Percentiles rank a stretch among this genome's conserved stretches.
These are phyloP conservation scores for Halcyon chelicuti DNA, from an alignment of 2,797 vertebrate genomes.

Conservation along the genomic window DNA sequence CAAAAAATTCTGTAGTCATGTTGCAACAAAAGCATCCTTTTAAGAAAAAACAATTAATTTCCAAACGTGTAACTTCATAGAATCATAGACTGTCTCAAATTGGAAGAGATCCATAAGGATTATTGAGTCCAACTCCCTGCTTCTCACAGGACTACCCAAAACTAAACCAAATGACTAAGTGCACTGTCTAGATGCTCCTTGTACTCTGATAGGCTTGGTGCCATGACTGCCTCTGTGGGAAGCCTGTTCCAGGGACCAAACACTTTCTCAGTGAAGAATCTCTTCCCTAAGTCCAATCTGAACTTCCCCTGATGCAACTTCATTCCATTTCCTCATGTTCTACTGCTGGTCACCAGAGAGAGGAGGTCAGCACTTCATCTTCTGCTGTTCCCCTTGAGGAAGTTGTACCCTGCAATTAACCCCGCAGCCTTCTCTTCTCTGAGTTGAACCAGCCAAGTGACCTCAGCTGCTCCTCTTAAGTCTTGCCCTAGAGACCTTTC, in stretches of 20 bases:
- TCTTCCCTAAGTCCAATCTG: neutral
- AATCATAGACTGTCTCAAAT: neutral
- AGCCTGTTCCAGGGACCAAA: neutral
- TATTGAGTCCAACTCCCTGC: neutral
- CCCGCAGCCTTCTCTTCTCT: neutral
- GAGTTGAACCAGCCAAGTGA: neutral
- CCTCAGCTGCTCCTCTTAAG: neutral
- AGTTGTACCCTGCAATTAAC: neutral
- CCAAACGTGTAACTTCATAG: neutral
- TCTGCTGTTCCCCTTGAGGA: neutral
- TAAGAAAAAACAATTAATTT: neutral
- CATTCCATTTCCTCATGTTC: neutral
- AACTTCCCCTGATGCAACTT: neutral
- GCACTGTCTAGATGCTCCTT: rapidly evolving
- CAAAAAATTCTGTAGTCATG: neutral
- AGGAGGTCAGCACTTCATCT: neutral
- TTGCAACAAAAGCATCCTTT: neutral
- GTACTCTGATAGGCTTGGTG: neutral
- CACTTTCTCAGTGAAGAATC: neutral
- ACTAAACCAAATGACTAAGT: neutral
- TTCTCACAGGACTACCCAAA: neutral
- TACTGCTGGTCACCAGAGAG: neutral
- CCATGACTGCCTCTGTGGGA: too few relatives aligned
- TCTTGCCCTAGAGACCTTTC: neutral
- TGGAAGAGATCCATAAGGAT: neutral